A percentile compares a stretch with the other conserved stretches of the same genome.
Conservation (phyloP, 2,888 invertebrate genomes). For the Myopa testacea region DNA sequence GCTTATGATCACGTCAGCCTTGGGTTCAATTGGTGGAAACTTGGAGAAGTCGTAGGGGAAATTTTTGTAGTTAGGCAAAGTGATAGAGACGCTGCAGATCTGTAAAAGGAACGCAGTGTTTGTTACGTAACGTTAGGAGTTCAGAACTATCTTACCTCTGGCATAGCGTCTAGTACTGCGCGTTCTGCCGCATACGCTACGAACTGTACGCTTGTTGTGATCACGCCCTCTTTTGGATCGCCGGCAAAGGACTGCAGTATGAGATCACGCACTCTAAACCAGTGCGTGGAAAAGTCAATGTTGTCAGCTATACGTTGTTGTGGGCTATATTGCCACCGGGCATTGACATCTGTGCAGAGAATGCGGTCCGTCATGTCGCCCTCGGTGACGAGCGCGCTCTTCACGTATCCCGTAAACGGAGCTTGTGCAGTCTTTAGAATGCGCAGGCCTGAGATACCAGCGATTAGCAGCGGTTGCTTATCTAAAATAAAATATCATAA, state of each 20-base stretch:
- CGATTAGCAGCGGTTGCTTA: slow-evolving; percentile 45
- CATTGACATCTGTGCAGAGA: slow-evolving; percentile 46
- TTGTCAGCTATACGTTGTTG: slow-evolving; percentile 18
- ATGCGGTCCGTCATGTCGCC: slow-evolving; percentile 51
- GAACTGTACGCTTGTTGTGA: slow-evolving; percentile 50
- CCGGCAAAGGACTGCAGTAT: slow-evolving; percentile 49
- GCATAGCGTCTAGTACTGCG: slow-evolving; percentile 45
- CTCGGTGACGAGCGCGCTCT: slow-evolving; percentile 49
- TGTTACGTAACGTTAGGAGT: not conserved
- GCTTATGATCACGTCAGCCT: slow-evolving; percentile 43
- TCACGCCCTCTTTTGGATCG: slow-evolving; percentile 46
- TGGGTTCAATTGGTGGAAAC: slow-evolving; percentile 44
- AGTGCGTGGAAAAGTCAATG: slow-evolving; percentile 47
- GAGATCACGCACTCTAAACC: slow-evolving; percentile 47
- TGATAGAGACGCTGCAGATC: slow-evolving; percentile 47
- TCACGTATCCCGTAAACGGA: slow-evolving; percentile 50
- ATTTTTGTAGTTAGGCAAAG: slow-evolving; percentile 46
- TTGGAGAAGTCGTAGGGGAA: slow-evolving; percentile 49
- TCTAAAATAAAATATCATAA: slow-evolving; percentile 11
- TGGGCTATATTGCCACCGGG: slow-evolving; percentile 49
- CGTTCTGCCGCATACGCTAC: slow-evolving; percentile 47
- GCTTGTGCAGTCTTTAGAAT: slow-evolving; percentile 50
- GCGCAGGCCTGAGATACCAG: slow-evolving; percentile 46
- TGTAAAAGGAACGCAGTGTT: slow-evolving; percentile 20
- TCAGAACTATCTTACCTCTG: slow-evolving; percentile 43